Conservation (phyloP, 2,888 invertebrate species). For the Agriopis aurantiaria region DNA sequence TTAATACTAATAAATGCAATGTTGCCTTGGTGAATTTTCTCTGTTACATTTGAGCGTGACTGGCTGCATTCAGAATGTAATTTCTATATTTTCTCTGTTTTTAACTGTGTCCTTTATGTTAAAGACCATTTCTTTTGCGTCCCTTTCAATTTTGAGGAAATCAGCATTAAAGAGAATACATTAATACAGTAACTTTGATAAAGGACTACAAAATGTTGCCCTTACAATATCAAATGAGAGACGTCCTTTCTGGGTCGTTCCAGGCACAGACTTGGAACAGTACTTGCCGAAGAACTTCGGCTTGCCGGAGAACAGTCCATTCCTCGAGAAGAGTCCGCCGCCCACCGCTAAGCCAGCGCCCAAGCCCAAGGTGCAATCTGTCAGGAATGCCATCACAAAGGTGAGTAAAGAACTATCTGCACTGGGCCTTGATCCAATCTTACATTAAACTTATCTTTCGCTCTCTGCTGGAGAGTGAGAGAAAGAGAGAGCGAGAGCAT, state of each 20-base stretch:
- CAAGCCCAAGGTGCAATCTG: constrained; percentile 70
- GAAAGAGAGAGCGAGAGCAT: no score
- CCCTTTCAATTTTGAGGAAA: not conserved
- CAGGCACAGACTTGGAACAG: constrained; percentile 87
- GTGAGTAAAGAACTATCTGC: constrained; percentile 51
- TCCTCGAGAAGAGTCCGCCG: constrained; percentile 82
- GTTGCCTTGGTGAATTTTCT: constrained; percentile 13
- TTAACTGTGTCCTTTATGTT: not conserved
- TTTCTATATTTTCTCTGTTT: not conserved
- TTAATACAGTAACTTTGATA: not conserved
- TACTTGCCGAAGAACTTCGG: constrained; percentile 88
- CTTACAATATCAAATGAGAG: not conserved
- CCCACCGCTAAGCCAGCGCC: constrained; percentile 73
- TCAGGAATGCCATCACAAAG: constrained; percentile 72
- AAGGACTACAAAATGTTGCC: no score
- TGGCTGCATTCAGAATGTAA: not conserved
- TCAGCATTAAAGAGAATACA: not conserved
- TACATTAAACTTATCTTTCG: no score
- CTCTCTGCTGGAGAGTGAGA: no score
- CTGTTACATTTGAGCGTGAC: constrained; percentile 13
- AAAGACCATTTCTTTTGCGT: not conserved
- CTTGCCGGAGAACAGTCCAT: constrained; percentile 84
- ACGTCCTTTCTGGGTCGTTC: constrained; percentile 48
- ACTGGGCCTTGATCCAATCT: not conserved
- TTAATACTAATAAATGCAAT: constrained; percentile 12